phyloP scores from a whole-genome alignment of 2,888 invertebrate genomes.

The Netelia virgata region DNA sequence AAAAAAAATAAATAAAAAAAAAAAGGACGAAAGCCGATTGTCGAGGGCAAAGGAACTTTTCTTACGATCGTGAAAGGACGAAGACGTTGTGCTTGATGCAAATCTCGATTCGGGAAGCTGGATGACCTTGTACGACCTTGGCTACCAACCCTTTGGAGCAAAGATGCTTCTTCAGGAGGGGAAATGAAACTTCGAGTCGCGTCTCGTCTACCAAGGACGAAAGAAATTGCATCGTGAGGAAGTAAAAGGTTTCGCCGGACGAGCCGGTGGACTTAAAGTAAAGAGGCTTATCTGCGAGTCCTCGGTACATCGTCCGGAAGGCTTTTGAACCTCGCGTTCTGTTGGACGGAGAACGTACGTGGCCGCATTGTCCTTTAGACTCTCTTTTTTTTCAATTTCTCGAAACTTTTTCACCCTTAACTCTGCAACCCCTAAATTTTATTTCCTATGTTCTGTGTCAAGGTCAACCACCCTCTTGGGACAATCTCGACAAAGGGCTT shows the following conservation, averaged over 20 bases:
- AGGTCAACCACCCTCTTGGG: too few species aligned
- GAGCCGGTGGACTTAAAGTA: conserved; percentile 22
- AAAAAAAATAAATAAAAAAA: too few species aligned
- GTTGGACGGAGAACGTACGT: not conserved
- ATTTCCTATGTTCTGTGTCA: too few species aligned
- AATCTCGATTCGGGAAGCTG: not conserved
- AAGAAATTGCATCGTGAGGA: conserved; percentile 10
- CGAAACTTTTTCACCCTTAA: too few species aligned
- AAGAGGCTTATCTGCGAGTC: conserved; percentile 41
- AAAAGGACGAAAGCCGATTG: not conserved
- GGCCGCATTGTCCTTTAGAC: too few species aligned
- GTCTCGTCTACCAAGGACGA: not conserved
- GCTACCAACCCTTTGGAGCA: not conserved
- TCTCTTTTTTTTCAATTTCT: too few species aligned
- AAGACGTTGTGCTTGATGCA: not conserved
- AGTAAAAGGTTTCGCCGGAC: conserved; percentile 14
- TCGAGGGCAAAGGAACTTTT: not conserved
- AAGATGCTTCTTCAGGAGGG: not conserved
- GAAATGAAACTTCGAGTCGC: conserved; percentile 1
- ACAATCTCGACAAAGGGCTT: too few species aligned
- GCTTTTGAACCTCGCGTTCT: not conserved
- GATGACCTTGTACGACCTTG: not conserved
- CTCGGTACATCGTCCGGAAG: not conserved
- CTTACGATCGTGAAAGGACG: not conserved
- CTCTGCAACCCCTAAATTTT: too few species aligned